Percentiles rank a stretch among this genome's conserved stretches.
Conservation (phyloP, 1,140 invertebrate species). For the Hestina assimilis region DNA sequence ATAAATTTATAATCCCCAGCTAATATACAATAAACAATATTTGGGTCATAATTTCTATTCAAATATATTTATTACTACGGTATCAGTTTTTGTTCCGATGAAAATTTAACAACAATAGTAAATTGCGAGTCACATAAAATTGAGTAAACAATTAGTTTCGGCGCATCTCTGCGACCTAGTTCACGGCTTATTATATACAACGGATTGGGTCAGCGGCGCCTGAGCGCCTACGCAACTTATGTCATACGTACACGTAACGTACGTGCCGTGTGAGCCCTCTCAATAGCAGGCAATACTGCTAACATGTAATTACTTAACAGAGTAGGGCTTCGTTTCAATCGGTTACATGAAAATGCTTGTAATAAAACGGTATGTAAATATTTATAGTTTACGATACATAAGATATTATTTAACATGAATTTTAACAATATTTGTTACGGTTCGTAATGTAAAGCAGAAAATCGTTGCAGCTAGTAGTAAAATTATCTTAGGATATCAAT, state of each 20-base stretch:
- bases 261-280: constrained; percentile 37
- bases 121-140: constrained; percentile 11
- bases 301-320: constrained; percentile 30
- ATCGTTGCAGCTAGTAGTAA: no score
- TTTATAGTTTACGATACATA: background rate
- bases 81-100: background rate
- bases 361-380: background rate
- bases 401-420: background rate
- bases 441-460: no score
- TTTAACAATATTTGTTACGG: no score
- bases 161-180: constrained; percentile 63
- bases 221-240: constrained; percentile 57
- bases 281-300: constrained; percentile 21
- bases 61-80: background rate
- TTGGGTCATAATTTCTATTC: no score
- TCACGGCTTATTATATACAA: constrained; percentile 38
- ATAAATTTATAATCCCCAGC: no score
- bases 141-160: constrained; percentile 61
- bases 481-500: no score
- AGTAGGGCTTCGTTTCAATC: constrained; percentile 25
- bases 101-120: constrained; percentile 9
- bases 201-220: constrained; percentile 64
- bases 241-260: constrained; percentile 57
- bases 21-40: no score
- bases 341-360: constrained; percentile 14